Conservation (phyloP, 2,888 invertebrate species). For the Leucoma salicis region DNA sequence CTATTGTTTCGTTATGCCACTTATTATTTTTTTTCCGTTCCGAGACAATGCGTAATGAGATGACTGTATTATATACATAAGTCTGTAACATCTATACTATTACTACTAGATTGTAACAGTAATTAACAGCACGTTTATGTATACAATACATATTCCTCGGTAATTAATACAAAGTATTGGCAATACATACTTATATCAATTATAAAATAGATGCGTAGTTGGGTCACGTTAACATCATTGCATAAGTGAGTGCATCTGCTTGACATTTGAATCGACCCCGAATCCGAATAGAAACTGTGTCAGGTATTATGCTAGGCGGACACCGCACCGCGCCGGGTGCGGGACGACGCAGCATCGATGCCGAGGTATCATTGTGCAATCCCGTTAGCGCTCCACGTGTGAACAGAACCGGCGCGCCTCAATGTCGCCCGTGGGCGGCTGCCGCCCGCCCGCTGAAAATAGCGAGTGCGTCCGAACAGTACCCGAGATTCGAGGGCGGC, state of each 20-base stretch:
- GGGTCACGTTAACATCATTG: constrained; percentile 64
- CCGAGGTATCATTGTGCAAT: constrained; percentile 75
- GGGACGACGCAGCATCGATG: constrained; percentile 14
- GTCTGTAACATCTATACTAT: too few species aligned
- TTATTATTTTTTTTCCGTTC: too few species aligned
- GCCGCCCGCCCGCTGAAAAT: constrained; percentile 59
- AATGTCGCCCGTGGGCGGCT: constrained; percentile 77
- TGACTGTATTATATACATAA: too few species aligned
- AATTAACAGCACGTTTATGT: too few species aligned
- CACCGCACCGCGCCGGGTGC: constrained; percentile 33
- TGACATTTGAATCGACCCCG: constrained; percentile 82
- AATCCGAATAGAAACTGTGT: constrained; percentile 82
- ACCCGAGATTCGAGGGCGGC: constrained; percentile 43
- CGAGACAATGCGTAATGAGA: too few species aligned
- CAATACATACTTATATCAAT: constrained; percentile 29
- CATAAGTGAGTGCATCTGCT: constrained; percentile 80
- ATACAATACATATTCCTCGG: too few species aligned
- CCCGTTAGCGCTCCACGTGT: constrained; percentile 79
- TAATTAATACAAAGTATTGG: constrained; percentile 5
- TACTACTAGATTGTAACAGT: too few species aligned
- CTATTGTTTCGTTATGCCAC: too few species aligned
- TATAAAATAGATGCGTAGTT: constrained; percentile 50
- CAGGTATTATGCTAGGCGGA: constrained; percentile 70
- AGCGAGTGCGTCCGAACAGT: constrained; percentile 57
- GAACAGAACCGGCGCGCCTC: constrained; percentile 73